These are phyloP conservation scores for Bergia sp. DNA, from an alignment of 92 coral and sea anemone genomes.

Conservation along the genomic window DNA sequence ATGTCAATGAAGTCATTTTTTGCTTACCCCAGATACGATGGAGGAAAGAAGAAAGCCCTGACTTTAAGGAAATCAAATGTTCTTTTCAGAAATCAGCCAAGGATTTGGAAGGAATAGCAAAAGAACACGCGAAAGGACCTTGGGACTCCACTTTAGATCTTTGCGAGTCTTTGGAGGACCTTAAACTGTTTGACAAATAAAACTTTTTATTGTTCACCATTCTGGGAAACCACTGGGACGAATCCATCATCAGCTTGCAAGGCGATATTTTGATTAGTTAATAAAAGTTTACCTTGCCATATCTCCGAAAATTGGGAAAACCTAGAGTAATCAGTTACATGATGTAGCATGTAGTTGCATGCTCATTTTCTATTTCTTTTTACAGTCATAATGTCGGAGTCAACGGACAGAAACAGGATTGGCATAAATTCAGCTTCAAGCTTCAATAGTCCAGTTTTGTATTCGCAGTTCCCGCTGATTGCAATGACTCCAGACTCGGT, in stretches of 20 bases:
- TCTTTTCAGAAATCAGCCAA: constrained; percentile 46
- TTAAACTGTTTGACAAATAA: constrained; percentile 49
- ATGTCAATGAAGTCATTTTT: constrained; percentile 77
- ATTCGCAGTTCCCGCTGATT: no score
- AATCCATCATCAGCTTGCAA: background rate
- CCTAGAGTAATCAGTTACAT: no score
- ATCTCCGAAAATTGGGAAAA: no score
- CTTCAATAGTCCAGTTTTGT: no score
- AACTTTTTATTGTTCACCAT: background rate
- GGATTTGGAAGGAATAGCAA: constrained; percentile 61
- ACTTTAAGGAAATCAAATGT: constrained; percentile 8
- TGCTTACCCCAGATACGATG: constrained; percentile 52
- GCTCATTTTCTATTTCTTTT: no score
- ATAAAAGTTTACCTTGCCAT: no score
- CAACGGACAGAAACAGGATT: no score
- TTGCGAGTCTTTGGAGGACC: constrained; percentile 59
- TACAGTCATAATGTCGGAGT: no score
- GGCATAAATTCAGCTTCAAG: no score
- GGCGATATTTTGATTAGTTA: no score
- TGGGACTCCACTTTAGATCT: constrained; percentile 76
- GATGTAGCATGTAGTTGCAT: no score
- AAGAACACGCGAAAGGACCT: constrained; percentile 33
- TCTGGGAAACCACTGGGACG: background rate
- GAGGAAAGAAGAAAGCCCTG: background rate
- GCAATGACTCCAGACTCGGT: no score